phyloP scores from a whole-genome alignment of 2,797 vertebrate species.

The Rhabdophis nuchalis region DNA sequence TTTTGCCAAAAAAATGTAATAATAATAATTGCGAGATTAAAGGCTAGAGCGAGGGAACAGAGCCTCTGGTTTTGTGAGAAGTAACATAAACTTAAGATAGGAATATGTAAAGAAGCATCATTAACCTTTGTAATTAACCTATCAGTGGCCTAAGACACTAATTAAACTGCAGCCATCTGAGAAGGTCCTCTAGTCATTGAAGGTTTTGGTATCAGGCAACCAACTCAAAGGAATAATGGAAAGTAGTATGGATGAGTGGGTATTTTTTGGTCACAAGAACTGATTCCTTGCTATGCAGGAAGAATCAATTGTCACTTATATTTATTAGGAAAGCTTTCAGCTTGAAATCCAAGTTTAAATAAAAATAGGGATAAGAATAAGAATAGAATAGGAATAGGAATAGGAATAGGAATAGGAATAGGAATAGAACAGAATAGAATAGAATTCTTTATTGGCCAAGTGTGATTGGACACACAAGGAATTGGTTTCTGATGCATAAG shows the following conservation, averaged over 20 bases:
- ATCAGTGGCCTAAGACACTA: not conserved
- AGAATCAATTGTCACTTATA: not conserved
- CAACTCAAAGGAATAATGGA: not conserved
- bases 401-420: no score
- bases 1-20: not conserved
- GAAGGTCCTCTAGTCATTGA: not conserved
- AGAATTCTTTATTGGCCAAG: no score
- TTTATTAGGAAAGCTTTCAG: not conserved
- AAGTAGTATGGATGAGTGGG: not conserved
- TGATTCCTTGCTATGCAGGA: not conserved
- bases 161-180: not conserved
- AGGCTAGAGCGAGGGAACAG: not conserved
- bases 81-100: not conserved
- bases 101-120: not conserved
- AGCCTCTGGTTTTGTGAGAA: not conserved
- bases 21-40: not conserved
- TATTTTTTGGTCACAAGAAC: not conserved
- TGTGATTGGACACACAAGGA: no score
- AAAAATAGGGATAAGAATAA: no score
- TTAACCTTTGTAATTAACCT: conserved; percentile 29
- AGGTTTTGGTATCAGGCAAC: not conserved
- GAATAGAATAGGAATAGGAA: no score
- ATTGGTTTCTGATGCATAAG: no score
- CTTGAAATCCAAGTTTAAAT: no score
- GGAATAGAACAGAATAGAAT: no score